Evolutionary conservation across 2,888 invertebrate species (phyloP).

Genomic region (Octonoba sinensis): DNA sequence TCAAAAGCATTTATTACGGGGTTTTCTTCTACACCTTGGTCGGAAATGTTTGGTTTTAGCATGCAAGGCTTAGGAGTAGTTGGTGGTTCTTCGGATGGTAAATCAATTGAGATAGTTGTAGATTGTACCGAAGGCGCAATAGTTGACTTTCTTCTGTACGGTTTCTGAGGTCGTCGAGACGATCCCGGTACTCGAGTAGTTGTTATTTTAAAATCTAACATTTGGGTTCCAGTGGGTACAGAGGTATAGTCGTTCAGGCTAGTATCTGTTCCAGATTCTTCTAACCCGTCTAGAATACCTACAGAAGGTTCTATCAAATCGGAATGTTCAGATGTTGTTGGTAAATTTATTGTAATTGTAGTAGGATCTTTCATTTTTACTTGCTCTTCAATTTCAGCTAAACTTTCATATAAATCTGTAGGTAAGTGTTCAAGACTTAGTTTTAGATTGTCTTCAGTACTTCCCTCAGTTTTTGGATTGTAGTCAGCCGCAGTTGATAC

Average conservation of each 20-base stretch:
- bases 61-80: constrained; percentile 21
- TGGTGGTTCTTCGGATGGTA: background rate
- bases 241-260: background rate
- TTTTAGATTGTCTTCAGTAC: background rate
- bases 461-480: background rate
- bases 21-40: background rate
- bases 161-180: background rate
- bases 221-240: background rate
- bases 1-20: background rate
- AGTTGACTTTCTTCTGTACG: constrained; percentile 3
- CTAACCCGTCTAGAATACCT: background rate
- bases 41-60: constrained; percentile 14
- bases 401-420: constrained; percentile 35
- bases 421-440: background rate
- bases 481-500: too few species aligned
- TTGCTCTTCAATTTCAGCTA: constrained; percentile 44
- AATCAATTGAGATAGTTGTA: background rate
- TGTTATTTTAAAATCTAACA: background rate
- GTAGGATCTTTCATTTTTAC: constrained; percentile 13
- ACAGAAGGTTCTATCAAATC: constrained; percentile 18
- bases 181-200: background rate
- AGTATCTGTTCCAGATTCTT: background rate
- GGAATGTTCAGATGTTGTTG: constrained; percentile 7
- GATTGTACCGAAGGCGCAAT: background rate
- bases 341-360: constrained; percentile 43